Evolutionary conservation across 2,888 invertebrate genomes (phyloP).

Genomic region (Eristalis intricaria): DNA sequence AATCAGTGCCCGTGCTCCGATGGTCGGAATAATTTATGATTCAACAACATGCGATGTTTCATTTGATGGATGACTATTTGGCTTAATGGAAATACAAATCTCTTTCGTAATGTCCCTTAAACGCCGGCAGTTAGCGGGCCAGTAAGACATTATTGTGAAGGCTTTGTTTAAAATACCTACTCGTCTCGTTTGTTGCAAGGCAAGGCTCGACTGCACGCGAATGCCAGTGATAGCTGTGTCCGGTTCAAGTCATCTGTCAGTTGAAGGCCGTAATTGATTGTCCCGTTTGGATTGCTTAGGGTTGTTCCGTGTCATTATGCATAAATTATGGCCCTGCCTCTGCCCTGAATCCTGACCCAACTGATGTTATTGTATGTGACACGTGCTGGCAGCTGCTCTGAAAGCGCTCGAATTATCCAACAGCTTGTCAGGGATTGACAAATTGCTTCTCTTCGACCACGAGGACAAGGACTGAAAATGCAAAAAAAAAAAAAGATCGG

Average conservation of each 20-base stretch:
- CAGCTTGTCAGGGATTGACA: neutral
- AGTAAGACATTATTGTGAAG: conserved; percentile 1
- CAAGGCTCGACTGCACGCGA: neutral
- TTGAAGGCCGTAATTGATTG: neutral
- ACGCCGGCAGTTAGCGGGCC: conserved; percentile 12
- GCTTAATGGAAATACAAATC: conserved; percentile 33
- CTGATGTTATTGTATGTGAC: neutral
- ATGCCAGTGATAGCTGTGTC: neutral
- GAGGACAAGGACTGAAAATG: neutral
- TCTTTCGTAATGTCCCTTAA: conserved; percentile 24
- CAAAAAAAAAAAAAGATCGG: too few relatives aligned
- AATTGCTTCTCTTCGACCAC: neutral
- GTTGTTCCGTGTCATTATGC: neutral
- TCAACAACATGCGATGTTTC: conserved; percentile 38
- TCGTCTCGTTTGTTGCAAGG: neutral
- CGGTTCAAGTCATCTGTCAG: neutral
- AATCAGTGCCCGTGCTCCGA: neutral
- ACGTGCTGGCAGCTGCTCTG: neutral
- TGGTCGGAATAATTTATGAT: conserved; percentile 35
- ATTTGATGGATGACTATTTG: conserved; percentile 9
- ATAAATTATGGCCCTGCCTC: neutral
- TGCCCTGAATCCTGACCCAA: neutral
- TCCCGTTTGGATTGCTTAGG: neutral
- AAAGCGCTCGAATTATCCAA: neutral
- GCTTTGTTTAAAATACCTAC: neutral